Conservation (phyloP, 2,113 vertebrate species). For the Catharus bicknelli region DNA sequence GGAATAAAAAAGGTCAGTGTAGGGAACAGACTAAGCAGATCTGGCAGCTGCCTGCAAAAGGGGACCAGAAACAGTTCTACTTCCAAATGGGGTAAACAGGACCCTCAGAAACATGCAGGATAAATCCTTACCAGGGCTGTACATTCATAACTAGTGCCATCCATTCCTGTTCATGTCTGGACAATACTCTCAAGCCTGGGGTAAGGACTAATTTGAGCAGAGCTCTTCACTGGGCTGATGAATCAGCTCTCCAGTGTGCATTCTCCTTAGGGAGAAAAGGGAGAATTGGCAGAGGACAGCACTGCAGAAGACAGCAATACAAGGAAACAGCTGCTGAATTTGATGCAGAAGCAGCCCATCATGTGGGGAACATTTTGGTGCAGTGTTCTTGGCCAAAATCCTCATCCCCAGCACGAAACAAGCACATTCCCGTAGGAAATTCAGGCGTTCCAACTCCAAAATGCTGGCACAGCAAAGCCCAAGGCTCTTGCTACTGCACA, state of each 20-base stretch:
- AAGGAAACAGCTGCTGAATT: slow-evolving; percentile 40
- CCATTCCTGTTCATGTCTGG: neutral
- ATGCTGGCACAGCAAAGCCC: neutral
- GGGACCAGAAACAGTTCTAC: neutral
- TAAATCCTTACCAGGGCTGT: neutral
- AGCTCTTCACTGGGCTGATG: slow-evolving; percentile 23
- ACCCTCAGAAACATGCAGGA: neutral
- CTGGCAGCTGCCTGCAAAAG: neutral
- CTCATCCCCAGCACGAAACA: neutral
- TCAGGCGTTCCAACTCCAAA: neutral
- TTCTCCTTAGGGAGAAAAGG: slow-evolving; percentile 19
- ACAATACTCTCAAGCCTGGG: neutral
- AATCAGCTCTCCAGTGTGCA: slow-evolving; percentile 41
- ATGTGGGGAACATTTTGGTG: slow-evolving; percentile 24
- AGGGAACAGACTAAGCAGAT: neutral
- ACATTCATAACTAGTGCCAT: neutral
- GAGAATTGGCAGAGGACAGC: slow-evolving; percentile 29
- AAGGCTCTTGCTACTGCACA: neutral
- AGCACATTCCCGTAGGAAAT: neutral
- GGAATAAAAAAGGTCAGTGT: neutral
- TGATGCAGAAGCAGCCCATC: slow-evolving; percentile 7
- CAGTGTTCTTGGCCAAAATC: slow-evolving; percentile 26
- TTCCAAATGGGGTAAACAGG: neutral
- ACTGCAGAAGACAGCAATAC: slow-evolving; percentile 13
- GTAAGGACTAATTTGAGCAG: slow-evolving; percentile 27